Percentiles rank a stretch among this genome's conserved stretches.
These are phyloP conservation scores for Paragorgia papillata DNA, from an alignment of 92 coral and sea anemone species.

Conservation along the genomic window DNA sequence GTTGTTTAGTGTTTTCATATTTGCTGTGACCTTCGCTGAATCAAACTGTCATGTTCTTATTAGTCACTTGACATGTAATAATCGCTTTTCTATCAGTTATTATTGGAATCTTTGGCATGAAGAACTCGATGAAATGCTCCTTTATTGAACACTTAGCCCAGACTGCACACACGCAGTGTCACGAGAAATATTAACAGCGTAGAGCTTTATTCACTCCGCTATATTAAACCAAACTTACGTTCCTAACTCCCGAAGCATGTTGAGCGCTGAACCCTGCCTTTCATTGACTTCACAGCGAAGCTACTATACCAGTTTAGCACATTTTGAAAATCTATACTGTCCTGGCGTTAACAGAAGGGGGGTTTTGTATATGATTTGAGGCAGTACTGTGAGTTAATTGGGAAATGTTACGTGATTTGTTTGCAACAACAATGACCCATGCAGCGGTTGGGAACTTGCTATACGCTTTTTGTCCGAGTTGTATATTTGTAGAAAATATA, in stretches of 20 bases:
- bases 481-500: neutral
- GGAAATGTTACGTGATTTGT: constrained; percentile 22
- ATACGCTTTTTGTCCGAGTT: too few species aligned
- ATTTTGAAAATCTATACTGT: too few species aligned
- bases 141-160: too few species aligned
- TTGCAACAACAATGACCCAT: neutral
- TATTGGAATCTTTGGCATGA: constrained; percentile 3
- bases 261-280: too few species aligned
- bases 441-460: too few species aligned
- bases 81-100: neutral
- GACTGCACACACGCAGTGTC: too few species aligned
- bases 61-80: neutral
- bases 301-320: neutral
- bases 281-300: neutral
- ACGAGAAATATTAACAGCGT: too few species aligned
- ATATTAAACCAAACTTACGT: too few species aligned
- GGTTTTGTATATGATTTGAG: neutral
- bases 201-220: too few species aligned
- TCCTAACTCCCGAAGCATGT: too few species aligned
- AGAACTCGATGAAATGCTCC: neutral
- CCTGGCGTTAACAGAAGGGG: constrained; percentile 1
- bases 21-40: neutral
- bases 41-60: constrained; percentile 14
- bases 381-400: constrained; percentile 10
- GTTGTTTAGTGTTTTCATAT: constrained; percentile 10